Evolutionary conservation across 2,113 vertebrate genomes (phyloP).

Genomic region (Larimichthys crocea): DNA sequence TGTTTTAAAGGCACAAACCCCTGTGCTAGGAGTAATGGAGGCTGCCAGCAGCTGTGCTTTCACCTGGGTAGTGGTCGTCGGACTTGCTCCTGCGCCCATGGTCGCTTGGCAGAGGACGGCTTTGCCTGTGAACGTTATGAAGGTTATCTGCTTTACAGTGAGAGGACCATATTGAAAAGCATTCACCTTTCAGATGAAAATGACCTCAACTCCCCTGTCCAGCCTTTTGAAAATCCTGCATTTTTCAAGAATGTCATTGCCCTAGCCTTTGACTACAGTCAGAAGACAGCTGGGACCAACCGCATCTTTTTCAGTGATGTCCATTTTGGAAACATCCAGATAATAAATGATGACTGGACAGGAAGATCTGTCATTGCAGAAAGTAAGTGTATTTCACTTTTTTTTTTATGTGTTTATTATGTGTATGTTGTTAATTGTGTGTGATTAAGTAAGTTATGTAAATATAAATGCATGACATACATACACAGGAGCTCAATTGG

Average conservation of each 20-base stretch:
- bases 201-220: slow-evolving; percentile 95
- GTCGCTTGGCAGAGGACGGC: slow-evolving; percentile 91
- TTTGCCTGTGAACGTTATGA: slow-evolving; percentile 92
- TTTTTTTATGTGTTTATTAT: not conserved
- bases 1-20: slow-evolving; percentile 88
- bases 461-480: too few species aligned
- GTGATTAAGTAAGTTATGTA: not conserved
- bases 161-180: slow-evolving; percentile 96
- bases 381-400: slow-evolving; percentile 87
- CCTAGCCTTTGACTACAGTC: slow-evolving; percentile 93
- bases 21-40: slow-evolving; percentile 92
- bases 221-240: slow-evolving; percentile 92
- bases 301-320: slow-evolving; percentile 98
- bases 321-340: slow-evolving; percentile 97
- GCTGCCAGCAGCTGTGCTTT: slow-evolving; percentile 97
- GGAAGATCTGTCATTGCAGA: slow-evolving; percentile 90
- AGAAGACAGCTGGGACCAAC: slow-evolving; percentile 87
- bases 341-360: slow-evolving; percentile 97
- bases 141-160: slow-evolving; percentile 96
- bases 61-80: slow-evolving; percentile 89
- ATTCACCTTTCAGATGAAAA: slow-evolving; percentile 97
- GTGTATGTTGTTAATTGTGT: not conserved
- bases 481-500: too few species aligned
- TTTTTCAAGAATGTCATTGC: slow-evolving; percentile 97
- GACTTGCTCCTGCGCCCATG: slow-evolving; percentile 95